Evolutionary conservation across 2,888 invertebrate species (phyloP), one percentile per base, ranked within the genome.

Genomic region (Netelia virgata): DNA sequence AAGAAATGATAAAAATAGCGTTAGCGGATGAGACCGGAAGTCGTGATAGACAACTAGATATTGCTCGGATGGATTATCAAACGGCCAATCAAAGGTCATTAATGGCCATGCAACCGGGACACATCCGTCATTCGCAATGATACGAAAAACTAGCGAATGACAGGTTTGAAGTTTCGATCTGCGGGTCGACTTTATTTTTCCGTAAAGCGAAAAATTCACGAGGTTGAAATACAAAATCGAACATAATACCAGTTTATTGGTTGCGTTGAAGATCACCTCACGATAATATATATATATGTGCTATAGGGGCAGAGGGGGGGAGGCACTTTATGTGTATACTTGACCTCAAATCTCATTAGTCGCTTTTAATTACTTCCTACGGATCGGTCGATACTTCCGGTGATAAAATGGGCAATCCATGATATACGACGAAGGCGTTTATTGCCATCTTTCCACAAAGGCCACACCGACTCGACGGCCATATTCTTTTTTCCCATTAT

Each of bases 331-430:
- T 53, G 41, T 61, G 28, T 61, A 61, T 73, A 73, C 50, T 77
- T 53, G 84, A 41, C 84, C 84, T 81, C 68, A 68, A 81, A 69
- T 57, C 59, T 83, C 79, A 80, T 80, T 80, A 73, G 77, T 41
- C 41, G 64, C 23, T 77, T 68, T 68, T 81, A 84, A 84, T 84
- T 77, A 69, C 69, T 84, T 81, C 81, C 68, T 77, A 77, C 43
- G 41, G 69, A 84, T 84, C n/a, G 6, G 8, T 53, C 57, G 28
- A 23, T 14, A 59, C 55, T 81, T 81, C 84, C 81, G 73, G 73
- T 50, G 55, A 74, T 77, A 73, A 66, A 77, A 77, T 43, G 55
- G 63, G 9, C 18, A 18, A 18, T 77, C 61, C 50, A 66, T 80
- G 73, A 78, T 55, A 73, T 68, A 77, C 66, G 28, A 75, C 43